phyloP scores from a whole-genome alignment of 1,140 invertebrate genomes.

The Caenorhabditis inopinata region DNA sequence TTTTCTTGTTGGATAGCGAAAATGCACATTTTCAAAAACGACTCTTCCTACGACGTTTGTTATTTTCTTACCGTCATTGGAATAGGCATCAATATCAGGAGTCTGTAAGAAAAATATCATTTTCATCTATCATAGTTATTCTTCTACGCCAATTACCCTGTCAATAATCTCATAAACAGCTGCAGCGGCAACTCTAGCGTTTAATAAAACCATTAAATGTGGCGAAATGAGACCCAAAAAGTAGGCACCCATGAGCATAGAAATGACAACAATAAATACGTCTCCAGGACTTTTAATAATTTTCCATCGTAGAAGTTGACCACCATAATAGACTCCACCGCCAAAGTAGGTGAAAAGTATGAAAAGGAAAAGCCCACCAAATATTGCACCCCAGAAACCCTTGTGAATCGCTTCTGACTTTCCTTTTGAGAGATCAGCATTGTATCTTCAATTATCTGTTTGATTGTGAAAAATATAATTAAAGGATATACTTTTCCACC shows the following conservation, averaged over 20 bases:
- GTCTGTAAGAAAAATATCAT: slow-evolving; percentile 38
- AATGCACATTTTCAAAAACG: slow-evolving; percentile 67
- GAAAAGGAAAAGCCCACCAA: slow-evolving; percentile 53
- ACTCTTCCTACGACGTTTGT: slow-evolving; percentile 64
- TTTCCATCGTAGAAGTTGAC: slow-evolving; percentile 26
- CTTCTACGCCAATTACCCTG: slow-evolving; percentile 44
- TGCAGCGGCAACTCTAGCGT: slow-evolving; percentile 55
- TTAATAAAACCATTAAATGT: slow-evolving; percentile 53
- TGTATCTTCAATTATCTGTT: slow-evolving; percentile 21
- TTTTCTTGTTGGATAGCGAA: slow-evolving; percentile 67
- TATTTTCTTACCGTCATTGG: slow-evolving; percentile 55
- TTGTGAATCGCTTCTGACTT: slow-evolving; percentile 45
- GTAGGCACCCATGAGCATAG: slow-evolving; percentile 50
- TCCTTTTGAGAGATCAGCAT: slow-evolving; percentile 41
- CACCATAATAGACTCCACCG: slow-evolving; percentile 47
- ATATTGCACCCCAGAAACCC: slow-evolving; percentile 51
- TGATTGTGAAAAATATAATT: not conserved
- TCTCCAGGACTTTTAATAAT: slow-evolving; percentile 51
- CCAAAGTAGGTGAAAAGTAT: slow-evolving; percentile 48
- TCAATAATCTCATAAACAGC: slow-evolving; percentile 56
- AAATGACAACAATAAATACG: slow-evolving; percentile 52
- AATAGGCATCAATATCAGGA: slow-evolving; percentile 65
- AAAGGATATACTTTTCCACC: slow-evolving; percentile 49
- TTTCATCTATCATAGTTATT: not conserved
- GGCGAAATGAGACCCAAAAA: slow-evolving; percentile 55